Evolutionary conservation across 2,113 vertebrate genomes (phyloP).

Genomic region (Indicator indicator): DNA sequence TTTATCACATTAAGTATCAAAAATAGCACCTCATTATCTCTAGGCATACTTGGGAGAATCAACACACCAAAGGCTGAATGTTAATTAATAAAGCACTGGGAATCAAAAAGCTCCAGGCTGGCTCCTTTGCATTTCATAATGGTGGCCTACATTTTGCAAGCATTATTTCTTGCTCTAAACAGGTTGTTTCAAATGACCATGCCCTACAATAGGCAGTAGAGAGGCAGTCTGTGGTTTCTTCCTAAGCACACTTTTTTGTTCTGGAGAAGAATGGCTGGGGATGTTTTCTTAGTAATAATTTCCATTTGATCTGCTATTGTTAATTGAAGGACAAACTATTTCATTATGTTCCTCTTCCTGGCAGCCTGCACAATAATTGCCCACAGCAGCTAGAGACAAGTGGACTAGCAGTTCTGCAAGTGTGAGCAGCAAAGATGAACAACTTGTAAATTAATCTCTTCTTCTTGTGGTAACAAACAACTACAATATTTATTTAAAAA

Average conservation of each 20-base stretch:
- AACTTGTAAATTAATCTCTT: conserved; percentile 6
- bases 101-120: background rate
- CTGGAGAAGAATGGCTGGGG: background rate
- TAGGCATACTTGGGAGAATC: background rate
- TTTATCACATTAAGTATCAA: background rate
- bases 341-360: background rate
- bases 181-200: background rate
- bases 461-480: conserved; percentile 15
- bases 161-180: background rate
- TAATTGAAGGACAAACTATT: background rate
- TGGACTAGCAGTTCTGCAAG: background rate
- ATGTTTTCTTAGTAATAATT: background rate
- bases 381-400: conserved; percentile 35
- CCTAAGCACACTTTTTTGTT: background rate
- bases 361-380: background rate
- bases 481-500: background rate
- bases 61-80: background rate
- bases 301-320: background rate
- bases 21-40: background rate
- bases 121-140: background rate
- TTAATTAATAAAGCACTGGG: background rate
- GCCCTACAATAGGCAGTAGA: background rate
- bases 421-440: conserved; percentile 12
- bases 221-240: background rate
- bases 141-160: background rate